Evolutionary conservation across 2,888 invertebrate genomes (phyloP), one percentile per base, ranked within the genome.

Genomic region (Sinelater perroti): DNA sequence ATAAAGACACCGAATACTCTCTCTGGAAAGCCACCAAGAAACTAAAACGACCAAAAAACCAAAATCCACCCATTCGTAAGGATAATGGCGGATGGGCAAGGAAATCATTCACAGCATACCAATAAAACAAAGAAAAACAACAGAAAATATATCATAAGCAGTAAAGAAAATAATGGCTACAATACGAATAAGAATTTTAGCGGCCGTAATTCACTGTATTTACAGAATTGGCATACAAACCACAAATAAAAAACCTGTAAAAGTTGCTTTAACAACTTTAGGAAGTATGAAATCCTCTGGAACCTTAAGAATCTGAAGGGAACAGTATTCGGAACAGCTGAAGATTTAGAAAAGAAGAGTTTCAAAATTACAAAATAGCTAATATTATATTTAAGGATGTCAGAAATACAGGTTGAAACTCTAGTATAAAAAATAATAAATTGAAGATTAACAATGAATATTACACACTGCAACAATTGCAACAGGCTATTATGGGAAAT

Each of bases 391-490:
- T 8, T 6, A 8, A 6, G 8, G 24, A 24, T 24, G 24, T 8
- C 8, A 24, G 24, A 24, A 24, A 24, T 24, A 24, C 5, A 24
- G 24, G 24, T 24, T 5, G 8, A 5, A 24, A 8, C 5, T 5
- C 24, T 24, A 24, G 5, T 24, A 24, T 24, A 24, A 33, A n/a
- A 33, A 11, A 33, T 33, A 33, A 33, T 11, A 33, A 10, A 33
- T 13, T 33, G 10, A 33, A 13, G 10, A 16, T 33, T 3, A 13
- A 13, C 3, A 33, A 33, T 13, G 33, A 33, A 33, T 13, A 33
- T n/a, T 33, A 33, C 14, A 33, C 33, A 33, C 10, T 33, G 10
- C 13, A 33, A 33, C 33, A 33, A 33, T n/a, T 13, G 8, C 11
- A 33, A 33, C 33, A 33, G 3, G 13, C 6, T 3, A 13, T 7